These are phyloP conservation scores for Montifringilla adamsi DNA, from an alignment of 2,113 vertebrate genomes.

Conservation along the genomic window DNA sequence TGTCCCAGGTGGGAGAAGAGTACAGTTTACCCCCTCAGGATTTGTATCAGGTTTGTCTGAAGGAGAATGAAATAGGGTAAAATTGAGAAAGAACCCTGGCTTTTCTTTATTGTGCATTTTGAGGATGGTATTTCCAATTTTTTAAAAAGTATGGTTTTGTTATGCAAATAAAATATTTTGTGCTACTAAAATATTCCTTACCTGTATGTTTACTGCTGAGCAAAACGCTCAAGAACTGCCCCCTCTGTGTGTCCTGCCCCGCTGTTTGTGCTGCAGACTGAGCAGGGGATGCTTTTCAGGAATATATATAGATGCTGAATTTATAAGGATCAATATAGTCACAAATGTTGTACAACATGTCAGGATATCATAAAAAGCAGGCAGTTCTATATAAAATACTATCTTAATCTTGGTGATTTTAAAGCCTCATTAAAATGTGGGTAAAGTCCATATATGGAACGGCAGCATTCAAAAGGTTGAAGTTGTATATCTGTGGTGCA, in stretches of 20 bases:
- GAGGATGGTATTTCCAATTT: not conserved
- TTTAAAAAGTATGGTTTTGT: not conserved
- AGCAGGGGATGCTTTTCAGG: constrained; percentile 53
- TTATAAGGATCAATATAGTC: constrained; percentile 79
- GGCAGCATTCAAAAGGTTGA: constrained; percentile 78
- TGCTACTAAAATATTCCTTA: not conserved
- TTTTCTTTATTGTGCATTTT: not conserved
- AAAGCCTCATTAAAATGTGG: constrained; percentile 81
- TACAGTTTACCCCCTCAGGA: not conserved
- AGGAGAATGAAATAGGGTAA: constrained; percentile 39
- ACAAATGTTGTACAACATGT: constrained; percentile 82
- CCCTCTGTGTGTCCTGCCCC: not conserved
- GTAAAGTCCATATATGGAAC: constrained; percentile 77
- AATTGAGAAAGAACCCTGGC: not conserved
- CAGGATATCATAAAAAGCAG: constrained; percentile 77
- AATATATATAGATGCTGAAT: constrained; percentile 74
- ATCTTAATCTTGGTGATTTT: constrained; percentile 77
- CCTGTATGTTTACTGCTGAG: not conserved
- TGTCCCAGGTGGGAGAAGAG: constrained; percentile 68
- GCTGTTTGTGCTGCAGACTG: not conserved
- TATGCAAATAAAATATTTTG: not conserved
- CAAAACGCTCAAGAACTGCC: not conserved
- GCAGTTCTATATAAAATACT: constrained; percentile 79
- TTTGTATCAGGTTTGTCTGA: constrained; percentile 57
- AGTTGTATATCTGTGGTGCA: constrained; percentile 73